Base-by-base conservation (phyloP, 2,797 vertebrate genomes). In the Sebastiscus albofasciatus region DNA sequence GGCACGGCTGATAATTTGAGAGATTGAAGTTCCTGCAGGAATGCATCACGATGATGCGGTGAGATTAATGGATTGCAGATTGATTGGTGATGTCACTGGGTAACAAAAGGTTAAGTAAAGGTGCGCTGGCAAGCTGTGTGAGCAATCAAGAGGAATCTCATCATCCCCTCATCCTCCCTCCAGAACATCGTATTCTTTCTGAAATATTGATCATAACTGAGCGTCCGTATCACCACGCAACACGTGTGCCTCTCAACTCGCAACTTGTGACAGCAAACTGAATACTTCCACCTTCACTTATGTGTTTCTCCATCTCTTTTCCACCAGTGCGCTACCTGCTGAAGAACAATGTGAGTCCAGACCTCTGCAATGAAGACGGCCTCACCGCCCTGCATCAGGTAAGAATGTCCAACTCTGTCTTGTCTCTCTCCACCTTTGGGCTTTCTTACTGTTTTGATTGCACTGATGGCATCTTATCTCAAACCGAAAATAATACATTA, bases 351-450 rank as follows among this genome's bases (percentile, higher is more conserved):
- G 95, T 99, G 90, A 97, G 97, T 93, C 98, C 98, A 1, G 97
- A 99, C 91, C 96, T 99, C 83, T 98, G 97, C 93, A 99, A 99
- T 0, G 98, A 99, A 92, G 98, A 99, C 0, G 98, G 98, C 77
- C 95, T 99, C 86, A 99, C 98, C 1, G 98, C 98, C 60, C 96
- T 99, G 91, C 98, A 99, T 89, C 98, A 99, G 98, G 98, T 99
- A 94, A 95, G 94, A 42, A 16, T 10, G 18, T 34, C 42, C 6
- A 4, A 22, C 42, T 52, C 14, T 36, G 18, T 71, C 16, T 56
- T 73, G 1, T 56, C 3, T 42, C 8, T 54, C 18, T 39, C 14
- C 16, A 20, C 9, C 14, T 9, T 56, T 65, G 22, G 8, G 36
- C 34, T 54, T 59, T 46, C 3, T 36, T 14, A 39, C 22, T 31